These are phyloP conservation scores for Mythimna loreyi DNA, from an alignment of 2,888 invertebrate genomes.

Conservation along the genomic window DNA sequence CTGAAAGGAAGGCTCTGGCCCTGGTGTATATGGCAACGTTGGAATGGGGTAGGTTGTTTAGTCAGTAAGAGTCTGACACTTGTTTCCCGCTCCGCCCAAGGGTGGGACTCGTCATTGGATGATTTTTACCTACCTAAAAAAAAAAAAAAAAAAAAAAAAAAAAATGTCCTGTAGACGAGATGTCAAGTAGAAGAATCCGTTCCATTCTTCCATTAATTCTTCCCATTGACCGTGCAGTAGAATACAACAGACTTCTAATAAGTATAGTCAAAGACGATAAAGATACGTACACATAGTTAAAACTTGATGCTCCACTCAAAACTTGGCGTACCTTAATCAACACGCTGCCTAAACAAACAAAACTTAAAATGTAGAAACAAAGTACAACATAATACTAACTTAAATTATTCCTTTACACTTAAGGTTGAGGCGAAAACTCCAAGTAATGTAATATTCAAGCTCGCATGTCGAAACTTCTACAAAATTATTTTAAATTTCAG, in stretches of 20 bases:
- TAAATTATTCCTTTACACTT: slow-evolving; percentile 52
- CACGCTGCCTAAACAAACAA: slow-evolving; percentile 39
- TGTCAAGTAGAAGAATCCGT: too few species aligned
- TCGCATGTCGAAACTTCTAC: slow-evolving; percentile 38
- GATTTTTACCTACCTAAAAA: too few species aligned
- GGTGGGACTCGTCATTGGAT: too few species aligned
- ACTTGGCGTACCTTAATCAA: slow-evolving; percentile 42
- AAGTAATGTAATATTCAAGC: slow-evolving; percentile 53
- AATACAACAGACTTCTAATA: neutral
- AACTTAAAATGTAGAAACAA: slow-evolving; percentile 40
- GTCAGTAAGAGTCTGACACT: too few species aligned
- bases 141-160: too few species aligned
- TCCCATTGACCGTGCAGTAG: too few species aligned
- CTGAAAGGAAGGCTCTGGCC: too few species aligned
- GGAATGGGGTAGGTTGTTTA: too few species aligned
- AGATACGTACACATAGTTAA: slow-evolving; percentile 10
- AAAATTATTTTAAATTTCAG: slow-evolving; percentile 31
- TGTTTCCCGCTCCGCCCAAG: too few species aligned
- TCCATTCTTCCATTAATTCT: too few species aligned
- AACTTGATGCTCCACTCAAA: slow-evolving; percentile 22
- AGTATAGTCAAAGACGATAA: slow-evolving; percentile 11
- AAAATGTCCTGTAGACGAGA: too few species aligned
- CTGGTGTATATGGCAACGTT: too few species aligned
- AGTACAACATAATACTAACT: slow-evolving; percentile 32
- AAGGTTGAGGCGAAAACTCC: slow-evolving; percentile 11